These are phyloP conservation scores for Cinclus cinclus DNA, from an alignment of 2,113 vertebrate species.

Conservation along the genomic window DNA sequence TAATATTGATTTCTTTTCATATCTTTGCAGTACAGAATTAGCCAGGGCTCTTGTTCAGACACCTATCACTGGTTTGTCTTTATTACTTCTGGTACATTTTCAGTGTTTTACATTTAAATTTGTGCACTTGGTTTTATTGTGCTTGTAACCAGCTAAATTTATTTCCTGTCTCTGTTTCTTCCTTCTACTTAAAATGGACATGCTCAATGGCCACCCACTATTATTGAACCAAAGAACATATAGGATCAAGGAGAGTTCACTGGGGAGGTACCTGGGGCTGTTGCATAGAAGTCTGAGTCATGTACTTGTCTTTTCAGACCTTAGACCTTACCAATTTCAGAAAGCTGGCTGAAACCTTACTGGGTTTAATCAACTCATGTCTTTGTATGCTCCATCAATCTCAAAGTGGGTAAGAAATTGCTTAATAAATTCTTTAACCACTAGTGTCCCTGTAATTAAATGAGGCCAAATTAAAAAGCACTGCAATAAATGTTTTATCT, in stretches of 20 bases:
- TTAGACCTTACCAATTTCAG: neutral
- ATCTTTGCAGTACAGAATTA: conserved; percentile 4
- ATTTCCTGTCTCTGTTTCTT: neutral
- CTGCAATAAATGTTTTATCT: neutral
- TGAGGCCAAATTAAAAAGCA: neutral
- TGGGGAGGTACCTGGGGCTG: neutral
- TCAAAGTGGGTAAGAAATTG: conserved; percentile 29
- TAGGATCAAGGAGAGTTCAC: neutral
- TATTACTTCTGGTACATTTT: conserved; percentile 62
- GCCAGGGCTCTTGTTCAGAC: neutral
- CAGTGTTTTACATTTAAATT: conserved; percentile 33
- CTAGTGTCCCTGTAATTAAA: neutral
- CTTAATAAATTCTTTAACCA: conserved; percentile 19
- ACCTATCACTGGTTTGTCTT: conserved; percentile 20
- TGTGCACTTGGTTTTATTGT: neutral
- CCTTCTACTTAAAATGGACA: neutral
- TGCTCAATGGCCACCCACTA: neutral
- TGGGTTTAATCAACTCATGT: neutral
- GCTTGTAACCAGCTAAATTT: neutral
- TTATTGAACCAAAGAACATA: neutral
- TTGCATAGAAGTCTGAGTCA: neutral
- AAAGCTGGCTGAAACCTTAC: neutral
- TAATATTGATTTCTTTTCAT: conserved; percentile 32
- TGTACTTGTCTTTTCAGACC: neutral
- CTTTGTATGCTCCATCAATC: neutral